Conservation (phyloP, 2,888 invertebrate species). For the Athripsodes cinereus region DNA sequence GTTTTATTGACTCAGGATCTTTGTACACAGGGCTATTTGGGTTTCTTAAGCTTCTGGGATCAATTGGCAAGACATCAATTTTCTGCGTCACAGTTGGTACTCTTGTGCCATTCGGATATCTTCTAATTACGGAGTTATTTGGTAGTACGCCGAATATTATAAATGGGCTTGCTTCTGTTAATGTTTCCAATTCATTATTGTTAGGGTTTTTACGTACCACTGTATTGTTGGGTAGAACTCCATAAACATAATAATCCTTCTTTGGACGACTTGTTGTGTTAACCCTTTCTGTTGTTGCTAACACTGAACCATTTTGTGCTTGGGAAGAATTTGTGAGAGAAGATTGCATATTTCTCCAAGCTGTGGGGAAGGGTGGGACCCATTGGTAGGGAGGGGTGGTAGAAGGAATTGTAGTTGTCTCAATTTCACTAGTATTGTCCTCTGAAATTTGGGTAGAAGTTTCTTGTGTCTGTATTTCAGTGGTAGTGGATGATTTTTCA, state of each 20-base stretch:
- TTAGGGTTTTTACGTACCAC: slow-evolving; percentile 70
- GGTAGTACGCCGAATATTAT: slow-evolving; percentile 71
- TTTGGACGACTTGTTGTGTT: slow-evolving; percentile 39
- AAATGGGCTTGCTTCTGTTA: slow-evolving; percentile 65
- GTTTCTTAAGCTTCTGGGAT: slow-evolving; percentile 53
- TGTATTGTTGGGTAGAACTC: slow-evolving; percentile 71
- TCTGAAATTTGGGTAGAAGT: neutral
- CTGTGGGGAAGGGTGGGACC: slow-evolving; percentile 23
- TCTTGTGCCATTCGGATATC: slow-evolving; percentile 73
- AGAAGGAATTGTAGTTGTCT: slow-evolving; percentile 12
- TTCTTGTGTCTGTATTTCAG: slow-evolving; percentile 5
- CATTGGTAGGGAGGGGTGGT: slow-evolving; percentile 25
- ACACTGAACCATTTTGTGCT: slow-evolving; percentile 28
- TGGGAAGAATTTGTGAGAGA: slow-evolving; percentile 11
- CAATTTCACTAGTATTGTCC: neutral
- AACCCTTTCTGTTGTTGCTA: slow-evolving; percentile 24
- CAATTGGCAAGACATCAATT: slow-evolving; percentile 55
- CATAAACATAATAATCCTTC: slow-evolving; percentile 68
- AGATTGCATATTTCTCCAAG: slow-evolving; percentile 17
- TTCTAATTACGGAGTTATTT: slow-evolving; percentile 72
- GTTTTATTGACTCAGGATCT: slow-evolving; percentile 52
- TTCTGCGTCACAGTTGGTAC: slow-evolving; percentile 60
- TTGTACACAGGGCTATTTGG: slow-evolving; percentile 56
- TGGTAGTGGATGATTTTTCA: neutral
- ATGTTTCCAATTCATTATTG: slow-evolving; percentile 57